A percentile compares a stretch with the other conserved stretches of the same genome.
phyloP scores from a whole-genome alignment of 1,140 invertebrate species.

The Pseudomyrmex concolor region DNA sequence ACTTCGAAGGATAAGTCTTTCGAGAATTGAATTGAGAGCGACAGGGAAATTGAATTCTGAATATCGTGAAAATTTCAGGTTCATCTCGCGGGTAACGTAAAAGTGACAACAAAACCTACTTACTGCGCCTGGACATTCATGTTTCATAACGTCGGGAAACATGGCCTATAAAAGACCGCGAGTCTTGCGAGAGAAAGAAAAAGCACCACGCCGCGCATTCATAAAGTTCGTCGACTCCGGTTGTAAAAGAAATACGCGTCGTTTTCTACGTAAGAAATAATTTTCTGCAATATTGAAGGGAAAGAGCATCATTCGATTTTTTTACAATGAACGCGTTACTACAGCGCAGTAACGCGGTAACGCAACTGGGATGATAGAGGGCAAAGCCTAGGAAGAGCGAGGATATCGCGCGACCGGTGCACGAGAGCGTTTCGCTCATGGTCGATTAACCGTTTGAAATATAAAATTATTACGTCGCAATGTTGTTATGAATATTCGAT shows the following conservation, averaged over 20 bases:
- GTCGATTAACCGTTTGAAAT: not conserved
- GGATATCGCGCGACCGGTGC: not conserved
- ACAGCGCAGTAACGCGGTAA: not conserved
- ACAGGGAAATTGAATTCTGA: not conserved
- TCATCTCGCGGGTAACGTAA: not conserved
- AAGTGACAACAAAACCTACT: conserved; percentile 7
- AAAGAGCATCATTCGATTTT: conserved; percentile 8
- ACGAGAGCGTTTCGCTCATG: not conserved
- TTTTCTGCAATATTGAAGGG: not conserved
- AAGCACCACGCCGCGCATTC: not conserved
- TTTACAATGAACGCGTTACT: not conserved
- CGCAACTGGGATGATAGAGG: not conserved
- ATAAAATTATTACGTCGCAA: conserved; percentile 16
- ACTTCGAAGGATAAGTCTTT: no score
- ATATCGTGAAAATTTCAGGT: conserved; percentile 16
- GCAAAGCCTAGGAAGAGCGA: not conserved
- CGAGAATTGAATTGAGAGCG: no score
- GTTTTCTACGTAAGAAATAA: conserved; percentile 1
- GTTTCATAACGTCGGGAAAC: conserved; percentile 23
- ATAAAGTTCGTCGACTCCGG: conserved; percentile 45
- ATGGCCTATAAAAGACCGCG: conserved; percentile 12
- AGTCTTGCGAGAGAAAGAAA: not conserved
- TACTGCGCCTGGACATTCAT: conserved; percentile 18
- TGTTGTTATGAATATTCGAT: conserved; percentile 7
- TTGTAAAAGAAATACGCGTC: not conserved